Base-by-base conservation (phyloP, 2,113 vertebrate species). In the Ammospiza caudacuta region DNA sequence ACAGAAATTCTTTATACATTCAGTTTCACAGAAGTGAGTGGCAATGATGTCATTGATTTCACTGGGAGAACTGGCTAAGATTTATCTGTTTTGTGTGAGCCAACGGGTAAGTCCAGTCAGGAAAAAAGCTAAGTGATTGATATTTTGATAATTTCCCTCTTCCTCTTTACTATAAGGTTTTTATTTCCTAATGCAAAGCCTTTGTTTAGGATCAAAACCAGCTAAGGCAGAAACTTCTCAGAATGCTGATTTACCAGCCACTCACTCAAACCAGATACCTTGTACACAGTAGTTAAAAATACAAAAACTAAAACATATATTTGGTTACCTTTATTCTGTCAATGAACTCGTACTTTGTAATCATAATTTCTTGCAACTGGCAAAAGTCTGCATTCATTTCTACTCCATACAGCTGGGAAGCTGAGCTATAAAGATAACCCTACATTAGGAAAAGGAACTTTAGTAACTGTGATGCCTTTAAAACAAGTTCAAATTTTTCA, bases 311-410 rank as follows among this genome's bases (percentile, higher is more conserved):
- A 87, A 54, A 59, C 24, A 84, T 35, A 1, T 23, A 33, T 92
- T 93, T 74, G 91, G 35, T 96, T 94, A 98, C 99, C 98, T 99
- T 97, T 95, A 99, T 97, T 98, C 98, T 97, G 95, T 99, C 98
- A 62, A 72, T 82, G 83, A 99, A 98, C 33, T 97, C 74, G 67
- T 99, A 99, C 94, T 99, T 99, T 81, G 98, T 95, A 88, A 99
- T 69, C 58, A 98, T 91, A 72, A 98, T 97, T 90, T 98, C 98
- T 95, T 99, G 99, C 92, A 99, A 98, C 27, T 97, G 94, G 94
- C 99, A 98, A 87, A 99, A 99, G 22, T 99, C 99, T 95, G 97
- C 97, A 94, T 97, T 99, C 81, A 99, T 97, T 98, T 99, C 99
- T 92, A 99, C 97, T 69, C 99, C 99, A 31, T 97, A 91, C 2